Evolutionary conservation across 2,888 invertebrate species (phyloP).

Genomic region (Microplitis manilae): DNA sequence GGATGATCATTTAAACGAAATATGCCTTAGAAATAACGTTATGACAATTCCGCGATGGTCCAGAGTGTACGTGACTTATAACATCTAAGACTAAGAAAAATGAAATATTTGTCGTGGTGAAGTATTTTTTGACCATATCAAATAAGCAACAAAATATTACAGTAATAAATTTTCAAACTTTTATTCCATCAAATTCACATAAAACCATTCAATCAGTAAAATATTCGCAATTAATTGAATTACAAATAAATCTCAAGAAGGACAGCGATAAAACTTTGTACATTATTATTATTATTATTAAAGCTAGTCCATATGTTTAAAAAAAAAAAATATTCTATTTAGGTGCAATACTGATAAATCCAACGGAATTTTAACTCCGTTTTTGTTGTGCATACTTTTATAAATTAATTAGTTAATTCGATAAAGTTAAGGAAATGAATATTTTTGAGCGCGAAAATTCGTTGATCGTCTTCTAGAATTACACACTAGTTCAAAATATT

Average conservation of each 20-base stretch:
- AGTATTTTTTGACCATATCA: background rate
- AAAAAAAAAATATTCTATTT: background rate
- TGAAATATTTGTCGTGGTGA: no score
- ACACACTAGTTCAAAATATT: no score
- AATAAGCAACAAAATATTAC: background rate
- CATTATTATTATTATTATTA: background rate
- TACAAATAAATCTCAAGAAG: conserved; percentile 2
- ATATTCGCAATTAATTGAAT: background rate
- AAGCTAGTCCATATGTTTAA: background rate
- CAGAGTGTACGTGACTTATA: no score
- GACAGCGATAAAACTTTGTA: background rate
- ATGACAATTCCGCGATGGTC: no score
- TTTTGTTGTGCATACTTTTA: background rate
- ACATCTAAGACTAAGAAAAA: no score
- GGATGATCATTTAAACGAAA: no score
- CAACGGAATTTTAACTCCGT: background rate
- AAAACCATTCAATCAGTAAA: background rate
- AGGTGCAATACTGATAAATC: conserved; percentile 23
- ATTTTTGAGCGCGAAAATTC: background rate
- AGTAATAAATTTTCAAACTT: conserved; percentile 4
- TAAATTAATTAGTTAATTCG: background rate
- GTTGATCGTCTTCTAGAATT: background rate
- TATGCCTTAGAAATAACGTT: no score
- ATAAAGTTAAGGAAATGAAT: background rate
- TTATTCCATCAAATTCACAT: conserved; percentile 7